These are phyloP conservation scores for Passer domesticus DNA, from an alignment of 2,113 vertebrate species.

Conservation along the genomic window DNA sequence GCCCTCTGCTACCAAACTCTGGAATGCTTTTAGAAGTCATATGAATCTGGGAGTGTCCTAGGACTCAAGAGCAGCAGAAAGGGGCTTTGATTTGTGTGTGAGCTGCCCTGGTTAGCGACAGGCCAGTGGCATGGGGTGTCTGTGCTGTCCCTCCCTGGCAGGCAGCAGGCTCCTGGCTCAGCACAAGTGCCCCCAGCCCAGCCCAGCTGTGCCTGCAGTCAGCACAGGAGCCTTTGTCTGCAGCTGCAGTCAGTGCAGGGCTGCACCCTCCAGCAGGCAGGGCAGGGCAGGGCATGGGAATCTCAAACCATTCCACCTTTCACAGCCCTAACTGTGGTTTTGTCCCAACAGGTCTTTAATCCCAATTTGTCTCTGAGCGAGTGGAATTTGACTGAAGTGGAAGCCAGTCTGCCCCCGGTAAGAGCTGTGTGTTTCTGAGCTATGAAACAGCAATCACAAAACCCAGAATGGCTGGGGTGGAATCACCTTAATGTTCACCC, in stretches of 20 bases:
- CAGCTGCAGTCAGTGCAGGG: neutral
- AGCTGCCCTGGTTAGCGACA: neutral
- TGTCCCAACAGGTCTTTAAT: slow-evolving; percentile 79
- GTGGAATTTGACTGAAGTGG: slow-evolving; percentile 87
- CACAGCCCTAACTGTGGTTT: neutral
- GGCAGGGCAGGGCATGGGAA: neutral
- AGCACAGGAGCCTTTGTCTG: neutral
- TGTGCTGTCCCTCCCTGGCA: neutral
- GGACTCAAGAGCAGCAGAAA: neutral
- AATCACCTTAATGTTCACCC: neutral
- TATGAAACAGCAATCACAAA: neutral
- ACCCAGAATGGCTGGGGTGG: neutral
- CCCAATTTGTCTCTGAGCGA: slow-evolving; percentile 83
- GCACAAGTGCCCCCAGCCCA: neutral
- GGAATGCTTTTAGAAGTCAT: neutral
- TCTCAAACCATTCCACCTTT: neutral
- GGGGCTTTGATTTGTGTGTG: neutral
- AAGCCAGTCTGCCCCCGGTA: slow-evolving; percentile 85
- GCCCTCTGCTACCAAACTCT: neutral
- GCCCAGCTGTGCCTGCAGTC: neutral
- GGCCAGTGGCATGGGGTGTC: neutral
- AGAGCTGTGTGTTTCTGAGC: slow-evolving; percentile 22
- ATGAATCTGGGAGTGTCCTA: neutral
- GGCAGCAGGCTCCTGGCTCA: neutral
- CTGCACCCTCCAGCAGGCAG: neutral